Percentiles rank a stretch among this genome's conserved stretches.
Evolutionary conservation across 2,113 vertebrate species (phyloP).

Genomic region (Hystrix cristata): DNA sequence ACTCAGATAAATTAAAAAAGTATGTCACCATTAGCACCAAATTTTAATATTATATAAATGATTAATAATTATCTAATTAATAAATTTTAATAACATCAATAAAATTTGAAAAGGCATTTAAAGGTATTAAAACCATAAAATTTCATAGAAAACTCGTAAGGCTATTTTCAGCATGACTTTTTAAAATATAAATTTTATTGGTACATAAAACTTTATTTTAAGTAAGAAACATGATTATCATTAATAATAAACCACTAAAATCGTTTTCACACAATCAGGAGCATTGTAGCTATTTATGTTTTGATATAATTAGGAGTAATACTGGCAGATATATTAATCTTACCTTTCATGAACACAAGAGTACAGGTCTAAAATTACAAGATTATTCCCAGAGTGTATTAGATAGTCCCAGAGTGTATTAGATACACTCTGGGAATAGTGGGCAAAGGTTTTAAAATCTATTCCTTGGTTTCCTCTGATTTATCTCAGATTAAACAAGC

Average conservation of each 20-base stretch:
- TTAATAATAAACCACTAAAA: not conserved
- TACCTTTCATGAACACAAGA: not conserved
- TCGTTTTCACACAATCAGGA: not conserved
- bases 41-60: not conserved
- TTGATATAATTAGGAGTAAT: slow-evolving; percentile 42
- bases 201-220: not conserved
- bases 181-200: no score
- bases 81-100: not conserved
- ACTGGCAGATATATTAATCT: slow-evolving; percentile 1
- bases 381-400: not conserved
- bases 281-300: slow-evolving; percentile 22
- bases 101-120: slow-evolving; percentile 4
- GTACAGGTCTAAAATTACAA: slow-evolving; percentile 29
- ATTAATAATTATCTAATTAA: not conserved
- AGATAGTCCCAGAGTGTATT: not conserved
- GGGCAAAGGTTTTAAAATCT: not conserved
- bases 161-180: not conserved
- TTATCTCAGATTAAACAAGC: slow-evolving; percentile 25
- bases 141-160: not conserved
- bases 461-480: slow-evolving; percentile 16
- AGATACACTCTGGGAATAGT: not conserved
- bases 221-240: not conserved
- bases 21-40: not conserved
- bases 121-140: not conserved
- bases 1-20: not conserved